Evolutionary conservation across 2,797 vertebrate species (phyloP), one percentile per base, ranked within the genome.

Genomic region (Dendrocincla tyrannina): DNA sequence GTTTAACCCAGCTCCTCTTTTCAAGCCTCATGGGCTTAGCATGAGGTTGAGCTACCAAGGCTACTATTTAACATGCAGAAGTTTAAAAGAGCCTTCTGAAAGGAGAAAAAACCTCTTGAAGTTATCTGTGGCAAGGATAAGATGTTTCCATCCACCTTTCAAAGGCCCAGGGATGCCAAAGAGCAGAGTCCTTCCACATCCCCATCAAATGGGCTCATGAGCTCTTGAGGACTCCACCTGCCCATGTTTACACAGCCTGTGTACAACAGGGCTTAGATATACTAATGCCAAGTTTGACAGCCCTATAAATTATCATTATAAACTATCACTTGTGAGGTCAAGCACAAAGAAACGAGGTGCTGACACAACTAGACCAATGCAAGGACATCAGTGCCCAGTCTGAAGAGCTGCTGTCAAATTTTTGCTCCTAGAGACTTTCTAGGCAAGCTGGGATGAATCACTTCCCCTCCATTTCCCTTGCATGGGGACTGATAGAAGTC

Each of bases 401-500:
- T 9, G 6, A 46, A 44, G 30, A 55, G 11, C 11, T 59, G 2
- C 58, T 77, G 10, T 5, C 27, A 37, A 10, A n/a, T 13, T 37
- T 78, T n/a, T 37, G 39, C 30, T 69, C 27, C 39, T 52, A 27
- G 28, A 63, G 15, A 24, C 41, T 37, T 68, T 19, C 70, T 50
- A 7, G 3, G 2, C 39, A 62, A 53, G n/a, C 30, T 7, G 9
- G 32, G 42, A 9, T 25, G 49, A 82, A n/a, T 27, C 49, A 17
- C 25, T 13, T 12, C 32, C 15, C 46, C 37, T 27, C 47, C 1
- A 2, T 7, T 22, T 58, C 27, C 60, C 60, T 9, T 18, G 13
- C 13, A 2, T 0, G 25, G 28, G 3, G 11, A 24, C 0, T 0
- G 1, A 59, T 22, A 84, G 77, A 14, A 39, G 39, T 39, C 46